A percentile compares a stretch with the other conserved stretches of the same genome.
These are phyloP conservation scores for Corythornis vintsioides DNA, from an alignment of 2,113 vertebrate species.

Conservation along the genomic window DNA sequence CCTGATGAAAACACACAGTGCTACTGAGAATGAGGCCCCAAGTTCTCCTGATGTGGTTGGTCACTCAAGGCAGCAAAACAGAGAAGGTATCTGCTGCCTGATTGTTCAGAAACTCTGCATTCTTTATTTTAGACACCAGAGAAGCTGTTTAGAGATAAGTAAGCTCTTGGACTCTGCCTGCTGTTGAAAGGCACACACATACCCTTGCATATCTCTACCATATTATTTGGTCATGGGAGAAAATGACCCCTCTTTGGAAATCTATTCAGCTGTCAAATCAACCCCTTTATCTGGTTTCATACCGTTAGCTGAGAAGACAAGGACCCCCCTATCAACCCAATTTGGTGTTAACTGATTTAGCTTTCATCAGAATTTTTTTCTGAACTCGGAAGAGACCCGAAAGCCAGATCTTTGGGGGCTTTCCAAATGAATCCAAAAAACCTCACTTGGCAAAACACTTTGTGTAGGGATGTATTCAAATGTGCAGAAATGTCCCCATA, in stretches of 20 bases:
- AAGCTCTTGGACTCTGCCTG: slow-evolving; percentile 32
- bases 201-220: slow-evolving; percentile 37
- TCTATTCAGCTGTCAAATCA: slow-evolving; percentile 60
- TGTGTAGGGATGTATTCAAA: slow-evolving; percentile 18
- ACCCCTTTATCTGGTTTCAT: slow-evolving; percentile 59
- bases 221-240: slow-evolving; percentile 65
- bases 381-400: not conserved
- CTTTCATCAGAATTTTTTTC: slow-evolving; percentile 50
- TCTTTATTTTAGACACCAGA: slow-evolving; percentile 40
- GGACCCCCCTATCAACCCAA: slow-evolving; percentile 57
- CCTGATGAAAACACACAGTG: not conserved
- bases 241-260: slow-evolving; percentile 57
- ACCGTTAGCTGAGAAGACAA: slow-evolving; percentile 59
- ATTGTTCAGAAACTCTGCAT: slow-evolving; percentile 30
- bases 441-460: slow-evolving; percentile 21
- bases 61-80: not conserved
- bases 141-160: slow-evolving; percentile 41
- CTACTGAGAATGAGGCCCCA: not conserved
- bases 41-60: not conserved
- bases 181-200: slow-evolving; percentile 51
- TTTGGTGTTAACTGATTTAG: slow-evolving; percentile 60
- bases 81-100: not conserved
- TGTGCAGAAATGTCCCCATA: slow-evolving; percentile 30
- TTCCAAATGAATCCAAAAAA: slow-evolving; percentile 40
- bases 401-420: not conserved